Percentiles rank a stretch among this genome's conserved stretches.
These are phyloP conservation scores for Phyllotreta striolata DNA, from an alignment of 2,888 invertebrate genomes.

Conservation along the genomic window DNA sequence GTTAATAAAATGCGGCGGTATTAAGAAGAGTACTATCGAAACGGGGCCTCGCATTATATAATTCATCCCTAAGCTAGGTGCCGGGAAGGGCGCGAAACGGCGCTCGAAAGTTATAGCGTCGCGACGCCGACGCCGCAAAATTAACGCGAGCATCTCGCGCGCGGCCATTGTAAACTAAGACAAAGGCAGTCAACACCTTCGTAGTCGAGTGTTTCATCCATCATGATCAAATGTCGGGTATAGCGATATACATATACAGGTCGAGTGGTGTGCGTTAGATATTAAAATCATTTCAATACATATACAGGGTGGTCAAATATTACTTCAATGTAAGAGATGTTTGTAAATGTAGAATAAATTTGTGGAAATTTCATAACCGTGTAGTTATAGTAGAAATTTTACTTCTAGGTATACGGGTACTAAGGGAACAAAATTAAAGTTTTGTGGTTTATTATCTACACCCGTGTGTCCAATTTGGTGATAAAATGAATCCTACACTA, in stretches of 20 bases:
- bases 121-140: neutral
- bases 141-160: neutral
- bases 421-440: no score
- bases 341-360: neutral
- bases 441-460: no score
- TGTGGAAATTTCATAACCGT: no score
- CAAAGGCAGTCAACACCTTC: slow-evolving; percentile 22
- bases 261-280: neutral
- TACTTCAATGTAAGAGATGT: neutral
- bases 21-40: no score
- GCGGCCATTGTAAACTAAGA: slow-evolving; percentile 11
- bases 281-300: neutral
- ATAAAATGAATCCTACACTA: no score
- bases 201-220: slow-evolving; percentile 24
- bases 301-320: neutral
- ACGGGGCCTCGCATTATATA: neutral
- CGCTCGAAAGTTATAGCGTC: neutral
- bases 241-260: neutral
- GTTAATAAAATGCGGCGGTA: no score
- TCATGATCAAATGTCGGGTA: slow-evolving; percentile 23
- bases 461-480: no score
- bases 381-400: no score
- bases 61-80: neutral
- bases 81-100: neutral
- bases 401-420: no score